Base-by-base conservation (phyloP, 2,797 vertebrate genomes). In the Amniataba percoides region DNA sequence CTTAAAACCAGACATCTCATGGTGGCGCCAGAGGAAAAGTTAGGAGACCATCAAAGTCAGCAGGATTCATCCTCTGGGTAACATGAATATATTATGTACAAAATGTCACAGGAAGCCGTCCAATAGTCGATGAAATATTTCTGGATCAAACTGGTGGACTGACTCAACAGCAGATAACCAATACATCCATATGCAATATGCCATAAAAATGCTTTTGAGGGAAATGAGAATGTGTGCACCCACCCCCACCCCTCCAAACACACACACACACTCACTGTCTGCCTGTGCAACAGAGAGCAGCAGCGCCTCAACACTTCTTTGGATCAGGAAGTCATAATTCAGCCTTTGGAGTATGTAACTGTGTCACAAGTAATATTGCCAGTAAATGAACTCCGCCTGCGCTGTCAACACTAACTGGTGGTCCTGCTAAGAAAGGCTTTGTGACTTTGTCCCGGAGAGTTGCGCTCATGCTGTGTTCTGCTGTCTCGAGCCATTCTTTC, bases 401-500 rank as follows among this genome's bases (percentile, higher is more conserved):
- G 15, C 80, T 78, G 87, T 85, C 88, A 72, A 71, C 89, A 70
- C 65, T 64, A 82, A 80, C 87, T 58, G 89, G 68, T 85, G 86
- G 83, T 48, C 53, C 77, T 43, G 70, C 74, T 82, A 18, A 78
- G 74, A 80, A 40, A 86, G 61, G 78, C 85, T 77, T 76, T 82
- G 83, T 83, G 87, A 88, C 78, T 87, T 70, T 60, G 86, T 89
- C 83, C 73, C 81, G 3, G 74, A 72, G 70, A 84, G 69, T 80
- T 45, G 78, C 61, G 58, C 83, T 86, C 74, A 67, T 23, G 74
- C 81, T 82, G 81, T 19, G 82, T 74, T 69, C 73, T 36, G 0
- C 86, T 81, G 90, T 92, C 91, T 77, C 36, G 87, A 84, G 67
- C 74, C 80, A 62, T 91, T 84, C 74, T 58, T 55, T 78, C 87